Conservation (phyloP, 64 coral and sea anemone species). For the Cladopsammia gracilis region DNA sequence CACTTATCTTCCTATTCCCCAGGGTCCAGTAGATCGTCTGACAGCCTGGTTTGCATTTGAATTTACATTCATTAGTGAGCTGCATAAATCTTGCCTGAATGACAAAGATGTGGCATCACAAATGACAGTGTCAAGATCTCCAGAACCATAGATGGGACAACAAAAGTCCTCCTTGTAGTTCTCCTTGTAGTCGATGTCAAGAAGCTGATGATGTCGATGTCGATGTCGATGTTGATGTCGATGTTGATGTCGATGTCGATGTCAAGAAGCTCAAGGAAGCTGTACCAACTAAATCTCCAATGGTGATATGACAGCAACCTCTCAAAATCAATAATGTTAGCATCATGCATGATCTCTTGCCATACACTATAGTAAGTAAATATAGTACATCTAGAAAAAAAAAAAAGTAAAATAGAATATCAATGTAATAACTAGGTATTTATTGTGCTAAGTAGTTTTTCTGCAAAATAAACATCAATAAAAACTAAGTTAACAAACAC, state of each 20-base stretch:
- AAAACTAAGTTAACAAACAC: too few relatives aligned
- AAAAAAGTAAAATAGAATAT: background rate
- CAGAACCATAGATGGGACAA: slow-evolving; percentile 27
- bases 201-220: too few relatives aligned
- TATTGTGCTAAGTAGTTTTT: background rate
- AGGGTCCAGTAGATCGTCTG: background rate
- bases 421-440: background rate
- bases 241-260: too few relatives aligned
- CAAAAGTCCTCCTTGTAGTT: too few relatives aligned
- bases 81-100: slow-evolving; percentile 32
- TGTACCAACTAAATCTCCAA: too few relatives aligned
- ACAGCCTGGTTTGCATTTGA: too few relatives aligned
- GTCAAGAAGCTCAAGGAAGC: too few relatives aligned
- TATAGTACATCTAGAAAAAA: slow-evolving; percentile 23
- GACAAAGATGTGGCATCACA: slow-evolving; percentile 44
- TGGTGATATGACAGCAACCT: too few relatives aligned
- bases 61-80: background rate
- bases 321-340: background rate
- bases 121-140: background rate
- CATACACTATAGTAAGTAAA: slow-evolving; percentile 57
- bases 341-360: slow-evolving; percentile 41
- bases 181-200: slow-evolving; percentile 27
- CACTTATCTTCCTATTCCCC: slow-evolving; percentile 40
- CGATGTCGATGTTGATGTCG: too few relatives aligned
- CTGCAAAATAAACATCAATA: background rate